Base-by-base conservation (phyloP, 2,797 vertebrate species). In the Hephaestus fuliginosus region DNA sequence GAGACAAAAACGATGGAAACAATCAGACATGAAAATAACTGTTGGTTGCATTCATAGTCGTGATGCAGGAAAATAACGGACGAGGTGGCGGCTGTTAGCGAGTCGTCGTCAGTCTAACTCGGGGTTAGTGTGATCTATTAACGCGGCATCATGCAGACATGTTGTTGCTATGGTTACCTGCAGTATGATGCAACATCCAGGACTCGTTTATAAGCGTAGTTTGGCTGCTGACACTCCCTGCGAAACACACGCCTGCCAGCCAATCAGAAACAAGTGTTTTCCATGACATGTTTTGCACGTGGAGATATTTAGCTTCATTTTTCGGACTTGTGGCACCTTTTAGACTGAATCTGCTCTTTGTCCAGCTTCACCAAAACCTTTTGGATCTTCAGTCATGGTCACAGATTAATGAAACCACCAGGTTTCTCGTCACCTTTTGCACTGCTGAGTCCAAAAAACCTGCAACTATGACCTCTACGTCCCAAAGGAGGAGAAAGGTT, bases 161-260 rank as follows among this genome's bases (percentile, higher is more conserved):
- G 3, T 66, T 43, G 55, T 61, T 68, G 46, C 74, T 41, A 30
- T 61, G 74, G 74, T 76, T 76, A 76, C 64, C 55, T 46, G 61
- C 72, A 22, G 44, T 36, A 15, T 58, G 22, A 56, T 28, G 18
- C 41, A 55, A 18, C 49, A 41, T 18, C 28, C 22, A 43, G 39
- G 36, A 5, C 36, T 39, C 7, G 8, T 39, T 39, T 39, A 33
- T 3, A 25, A 25, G 30, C 30, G 5, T 3, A 33, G 30, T 33
- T 33, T 33, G 3, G n/a, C 55, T 41, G 30, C 30, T 55, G n/a
- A 52, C 11, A 36, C 7, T 18, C 49, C 7, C 36, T 39, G 6
- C 7, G 13, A 17, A 7, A 61, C 39, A 48, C 1, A 18, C 46
- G 18, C 8, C 20, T 41, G 28, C 28, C 18, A 46, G 25, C 43